phyloP scores from a whole-genome alignment of 2,113 vertebrate species.

The Pachypanchax playfairii region DNA sequence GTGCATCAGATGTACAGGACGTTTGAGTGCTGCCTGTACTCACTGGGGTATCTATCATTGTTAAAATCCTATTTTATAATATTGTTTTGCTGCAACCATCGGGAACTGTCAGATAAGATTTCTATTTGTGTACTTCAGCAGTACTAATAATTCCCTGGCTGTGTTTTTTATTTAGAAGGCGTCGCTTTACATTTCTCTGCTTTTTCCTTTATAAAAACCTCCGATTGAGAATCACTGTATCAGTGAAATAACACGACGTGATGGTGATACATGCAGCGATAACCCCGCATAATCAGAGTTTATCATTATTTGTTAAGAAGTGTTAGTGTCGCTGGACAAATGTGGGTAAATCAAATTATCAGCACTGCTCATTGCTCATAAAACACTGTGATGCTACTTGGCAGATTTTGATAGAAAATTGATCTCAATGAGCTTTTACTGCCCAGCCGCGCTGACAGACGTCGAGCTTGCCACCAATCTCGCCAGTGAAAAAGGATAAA shows the following conservation, averaged over 20 bases:
- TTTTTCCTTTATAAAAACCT: conserved; percentile 25
- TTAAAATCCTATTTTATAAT: conserved; percentile 6
- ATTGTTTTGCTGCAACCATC: conserved; percentile 12
- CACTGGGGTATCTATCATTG: neutral
- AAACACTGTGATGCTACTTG: neutral
- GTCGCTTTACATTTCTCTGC: conserved; percentile 33
- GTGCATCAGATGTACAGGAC: neutral
- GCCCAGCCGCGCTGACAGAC: conserved; percentile 18
- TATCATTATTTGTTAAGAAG: neutral
- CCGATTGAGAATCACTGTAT: conserved; percentile 19
- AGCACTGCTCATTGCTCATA: neutral
- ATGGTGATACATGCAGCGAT: conserved; percentile 18
- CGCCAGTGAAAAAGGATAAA: conserved; percentile 32
- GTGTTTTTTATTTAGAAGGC: conserved; percentile 9
- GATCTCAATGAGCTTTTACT: conserved; percentile 33
- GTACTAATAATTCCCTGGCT: conserved; percentile 22
- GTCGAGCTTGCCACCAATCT: conserved; percentile 23
- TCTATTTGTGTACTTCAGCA: conserved; percentile 9
- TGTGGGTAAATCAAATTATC: conserved; percentile 16
- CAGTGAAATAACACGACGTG: neutral
- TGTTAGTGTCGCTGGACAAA: neutral
- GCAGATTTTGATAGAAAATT: conserved; percentile 31
- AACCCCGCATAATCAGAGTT: neutral
- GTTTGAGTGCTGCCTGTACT: conserved; percentile 2
- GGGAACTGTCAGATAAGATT: conserved; percentile 17